A percentile compares a stretch with the other conserved stretches of the same genome.
Conservation (phyloP, 2,113 vertebrate genomes). For the Morone saxatilis region DNA sequence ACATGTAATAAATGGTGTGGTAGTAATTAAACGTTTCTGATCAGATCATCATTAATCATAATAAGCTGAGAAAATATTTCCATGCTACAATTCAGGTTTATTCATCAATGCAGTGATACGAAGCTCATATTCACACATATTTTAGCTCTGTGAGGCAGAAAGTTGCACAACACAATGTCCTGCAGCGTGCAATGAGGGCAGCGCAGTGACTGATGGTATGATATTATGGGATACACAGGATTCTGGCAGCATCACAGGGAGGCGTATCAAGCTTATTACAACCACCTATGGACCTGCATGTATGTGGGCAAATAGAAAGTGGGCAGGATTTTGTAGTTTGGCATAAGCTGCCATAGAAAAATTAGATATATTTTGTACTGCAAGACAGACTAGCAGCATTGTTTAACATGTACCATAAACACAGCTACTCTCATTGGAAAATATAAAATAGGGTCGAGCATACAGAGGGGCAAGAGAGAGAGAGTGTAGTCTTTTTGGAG, state of each 20-base stretch:
- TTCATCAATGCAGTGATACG: neutral
- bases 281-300: neutral
- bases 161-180: slow-evolving; percentile 9
- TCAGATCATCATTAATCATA: neutral
- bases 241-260: neutral
- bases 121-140: neutral
- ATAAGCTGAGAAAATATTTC: neutral
- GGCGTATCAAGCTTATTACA: slow-evolving; percentile 15
- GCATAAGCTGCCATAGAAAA: neutral
- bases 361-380: neutral
- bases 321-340: slow-evolving; percentile 1
- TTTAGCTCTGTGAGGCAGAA: neutral
- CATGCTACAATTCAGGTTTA: neutral
- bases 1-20: neutral
- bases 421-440: neutral
- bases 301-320: neutral
- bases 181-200: slow-evolving; percentile 9
- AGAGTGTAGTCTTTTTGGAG: neutral
- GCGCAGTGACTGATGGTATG: slow-evolving; percentile 16
- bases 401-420: neutral
- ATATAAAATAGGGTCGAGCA: neutral
- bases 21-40: neutral
- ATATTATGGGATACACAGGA: slow-evolving; percentile 28
- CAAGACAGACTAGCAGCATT: neutral
- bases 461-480: neutral